phyloP scores from a whole-genome alignment of 2,113 vertebrate genomes.

The Chaetops frenatus region DNA sequence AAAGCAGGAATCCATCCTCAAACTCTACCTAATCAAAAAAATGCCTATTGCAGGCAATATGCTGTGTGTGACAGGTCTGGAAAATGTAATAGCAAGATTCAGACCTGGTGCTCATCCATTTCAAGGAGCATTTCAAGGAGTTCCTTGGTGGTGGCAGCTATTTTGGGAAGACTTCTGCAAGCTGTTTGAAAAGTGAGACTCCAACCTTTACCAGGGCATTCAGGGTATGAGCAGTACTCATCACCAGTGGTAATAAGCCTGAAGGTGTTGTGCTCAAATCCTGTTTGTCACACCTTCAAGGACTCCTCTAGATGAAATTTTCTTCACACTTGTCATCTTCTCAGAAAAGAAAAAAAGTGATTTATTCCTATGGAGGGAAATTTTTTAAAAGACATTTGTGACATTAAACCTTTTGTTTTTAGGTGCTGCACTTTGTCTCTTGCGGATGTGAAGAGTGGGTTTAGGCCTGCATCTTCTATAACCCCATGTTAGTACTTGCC shows the following conservation, averaged over 20 bases:
- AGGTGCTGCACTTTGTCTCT: neutral
- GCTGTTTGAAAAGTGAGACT: neutral
- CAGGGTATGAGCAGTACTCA: neutral
- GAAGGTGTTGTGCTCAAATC: neutral
- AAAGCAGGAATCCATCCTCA: neutral
- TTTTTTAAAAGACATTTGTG: neutral
- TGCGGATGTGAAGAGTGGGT: neutral
- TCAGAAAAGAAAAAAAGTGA: neutral
- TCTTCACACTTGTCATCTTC: neutral
- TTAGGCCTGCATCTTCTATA: neutral
- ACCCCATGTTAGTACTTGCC: neutral
- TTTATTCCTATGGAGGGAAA: neutral
- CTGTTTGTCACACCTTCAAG: neutral
- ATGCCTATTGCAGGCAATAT: neutral
- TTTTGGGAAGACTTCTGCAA: neutral
- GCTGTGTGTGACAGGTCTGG: neutral
- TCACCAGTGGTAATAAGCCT: neutral
- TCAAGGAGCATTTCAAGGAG: neutral
- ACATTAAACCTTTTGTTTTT: neutral
- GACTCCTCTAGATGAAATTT: neutral
- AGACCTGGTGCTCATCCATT: rapidly evolving
- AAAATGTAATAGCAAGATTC: neutral
- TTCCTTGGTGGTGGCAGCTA: neutral
- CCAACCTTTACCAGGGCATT: neutral
- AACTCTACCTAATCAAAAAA: neutral